Evolutionary conservation across 2,888 invertebrate species (phyloP), one percentile per base, ranked within the genome.

Genomic region (Sturmia bella): DNA sequence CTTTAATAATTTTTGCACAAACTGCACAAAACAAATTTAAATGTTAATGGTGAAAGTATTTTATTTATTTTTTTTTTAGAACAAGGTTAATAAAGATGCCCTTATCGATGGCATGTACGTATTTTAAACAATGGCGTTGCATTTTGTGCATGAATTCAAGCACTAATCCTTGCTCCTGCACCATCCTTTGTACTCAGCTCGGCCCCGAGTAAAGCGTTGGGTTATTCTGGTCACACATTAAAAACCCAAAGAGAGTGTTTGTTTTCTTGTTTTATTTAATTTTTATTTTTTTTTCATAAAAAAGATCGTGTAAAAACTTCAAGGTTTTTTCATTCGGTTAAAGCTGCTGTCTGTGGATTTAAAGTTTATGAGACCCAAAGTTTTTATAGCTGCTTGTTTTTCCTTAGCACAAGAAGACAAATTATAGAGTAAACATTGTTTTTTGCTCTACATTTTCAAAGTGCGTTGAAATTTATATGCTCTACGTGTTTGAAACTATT

Each of bases 11-110:
- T 3, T 7, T 32, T 3, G 32, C 32, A 32, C n/a, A 17, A 1
- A 12, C 2, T 21, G 1, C 43, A 32, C 12, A 12, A 41, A 39
- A 13, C 15, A 37, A 37, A 56, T 45, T 57, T 48, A 37, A 64
- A 48, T 39, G 63, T 48, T 48, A 13, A 50, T 54, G 11, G 19
- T 32, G 32, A 32, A 32, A 15, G 21, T n/a, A n/a, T 9, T 52
- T 45, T 37, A 19, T 48, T 9, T 45, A 6, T 56, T 11, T n/a
- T 63, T 9, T 39, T 12, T 24, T 1, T 21, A 37, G 69, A 66
- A 79, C 78, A 68, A 79, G 78, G 59, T 61, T 73, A 73, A 79
- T 59, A 61, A 59, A 66, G 64, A 19, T 17, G 37, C 52, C 50
- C 39, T 66, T 73, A 68, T 79, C 59, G 72, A 45, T 79, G 66